Evolutionary conservation across 53 echinoderm and acorn worm genomes (phyloP), one percentile per base, ranked within the genome.

Genomic region (Zoroaster sp.): DNA sequence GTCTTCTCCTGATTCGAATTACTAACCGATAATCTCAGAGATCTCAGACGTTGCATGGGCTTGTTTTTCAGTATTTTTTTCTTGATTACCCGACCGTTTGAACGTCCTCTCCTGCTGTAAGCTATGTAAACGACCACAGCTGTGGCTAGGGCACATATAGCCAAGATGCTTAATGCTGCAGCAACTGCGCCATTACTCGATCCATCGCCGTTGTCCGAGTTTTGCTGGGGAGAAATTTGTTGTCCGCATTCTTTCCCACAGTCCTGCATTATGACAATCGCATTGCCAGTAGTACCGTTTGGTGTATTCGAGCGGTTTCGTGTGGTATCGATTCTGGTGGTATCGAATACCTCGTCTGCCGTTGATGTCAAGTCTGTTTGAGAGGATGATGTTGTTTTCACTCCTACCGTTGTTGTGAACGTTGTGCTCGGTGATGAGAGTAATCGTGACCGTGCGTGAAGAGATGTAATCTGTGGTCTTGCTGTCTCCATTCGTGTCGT

Each of bases 21-120:
- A 18, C 20, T 67, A 9, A 83, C 44, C 7, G 83, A 44, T n/a
- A 28, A 13, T 15, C 69, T 41, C 32, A 67, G 34, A 3, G 83
- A 83, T 44, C 83, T 67, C 30, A 83, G 35, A 33, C 83, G 67
- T 39, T 83, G 31, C 7, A 68, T 25, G 11, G 83, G 42, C 69
- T 83, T 83, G 68, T 69, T 83, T 34, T 83, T 83, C 28, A 13
- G 35, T 68, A 13, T 4, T 69, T 83, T 83, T 33, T 68, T 83
- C 69, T 83, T 83, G 46, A 41, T 30, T 18, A 83, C 83, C 43
- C 83, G 67, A 15, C 83, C 83, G 33, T 20, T 83, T 3, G 44
- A n/a, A 1, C 45, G 68, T n/a, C 69, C 44, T 45, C 69, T 83
- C 69, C 23, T 83, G 34, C 28, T 67, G 68, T 83, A 69, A 8